Conservation (phyloP, 2,888 invertebrate genomes). For the Dendrolimus houi region DNA sequence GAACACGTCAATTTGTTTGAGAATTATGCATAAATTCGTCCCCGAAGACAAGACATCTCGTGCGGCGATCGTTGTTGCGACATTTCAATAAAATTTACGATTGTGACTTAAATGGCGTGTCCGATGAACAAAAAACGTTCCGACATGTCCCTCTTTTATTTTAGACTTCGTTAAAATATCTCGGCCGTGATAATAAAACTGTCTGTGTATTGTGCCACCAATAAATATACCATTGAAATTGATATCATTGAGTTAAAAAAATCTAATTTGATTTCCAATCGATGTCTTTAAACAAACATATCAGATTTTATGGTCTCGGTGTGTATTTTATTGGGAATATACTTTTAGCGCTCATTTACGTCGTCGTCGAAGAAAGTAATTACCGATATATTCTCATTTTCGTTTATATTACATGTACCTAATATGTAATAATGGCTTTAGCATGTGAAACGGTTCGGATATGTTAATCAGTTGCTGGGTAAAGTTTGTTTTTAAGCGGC, state of each 20-base stretch:
- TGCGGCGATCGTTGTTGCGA: conserved; percentile 71
- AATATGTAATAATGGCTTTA: too few relatives aligned
- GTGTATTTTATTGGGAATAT: conserved; percentile 13
- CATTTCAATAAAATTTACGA: conserved; percentile 77
- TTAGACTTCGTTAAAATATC: conserved; percentile 74
- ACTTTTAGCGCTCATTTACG: conserved; percentile 13
- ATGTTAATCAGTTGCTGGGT: too few relatives aligned
- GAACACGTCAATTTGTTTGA: conserved; percentile 74
- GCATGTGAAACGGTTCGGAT: too few relatives aligned
- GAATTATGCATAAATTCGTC: conserved; percentile 76
- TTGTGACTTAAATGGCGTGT: conserved; percentile 73
- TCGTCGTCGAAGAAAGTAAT: background rate
- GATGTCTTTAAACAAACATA: conserved; percentile 22
- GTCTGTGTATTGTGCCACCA: conserved; percentile 47
- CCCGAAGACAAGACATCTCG: conserved; percentile 70
- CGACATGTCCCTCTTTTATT: conserved; percentile 66
- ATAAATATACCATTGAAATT: conserved; percentile 52
- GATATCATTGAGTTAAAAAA: conserved; percentile 36
- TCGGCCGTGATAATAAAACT: conserved; percentile 61
- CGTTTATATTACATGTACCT: background rate
- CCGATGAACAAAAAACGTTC: conserved; percentile 64
- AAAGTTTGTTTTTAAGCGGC: background rate
- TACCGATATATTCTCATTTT: background rate
- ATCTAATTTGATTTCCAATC: conserved; percentile 26
- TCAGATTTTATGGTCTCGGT: conserved; percentile 18